Percentiles rank a stretch among this genome's conserved stretches.
These are phyloP conservation scores for Ametastegia equiseti DNA, from an alignment of 2,888 invertebrate species.

Conservation along the genomic window DNA sequence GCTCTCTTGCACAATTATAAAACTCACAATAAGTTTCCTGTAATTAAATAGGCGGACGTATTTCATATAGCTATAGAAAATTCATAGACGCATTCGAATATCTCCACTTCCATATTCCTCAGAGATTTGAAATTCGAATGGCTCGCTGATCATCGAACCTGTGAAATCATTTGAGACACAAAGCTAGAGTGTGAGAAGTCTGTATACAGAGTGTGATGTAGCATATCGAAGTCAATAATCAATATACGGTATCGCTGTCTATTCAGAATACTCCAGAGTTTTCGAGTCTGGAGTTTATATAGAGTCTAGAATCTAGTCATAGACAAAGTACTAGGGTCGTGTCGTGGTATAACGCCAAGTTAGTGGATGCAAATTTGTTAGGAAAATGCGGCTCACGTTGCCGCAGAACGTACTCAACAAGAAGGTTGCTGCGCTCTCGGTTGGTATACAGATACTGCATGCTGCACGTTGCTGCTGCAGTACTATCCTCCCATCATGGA, in stretches of 20 bases:
- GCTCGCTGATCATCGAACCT: neutral
- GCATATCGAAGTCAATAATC: conserved; percentile 7
- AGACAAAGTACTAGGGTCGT: conserved; percentile 7
- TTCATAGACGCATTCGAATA: neutral
- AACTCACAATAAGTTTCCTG: neutral
- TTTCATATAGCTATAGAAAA: neutral
- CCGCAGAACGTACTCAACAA: conserved; percentile 26
- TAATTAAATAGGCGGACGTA: neutral
- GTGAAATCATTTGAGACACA: neutral
- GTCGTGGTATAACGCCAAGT: conserved; percentile 17
- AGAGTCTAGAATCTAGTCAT: neutral
- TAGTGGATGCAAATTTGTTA: conserved; percentile 33
- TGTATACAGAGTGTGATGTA: neutral
- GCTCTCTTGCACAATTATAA: neutral
- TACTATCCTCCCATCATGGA: too few species aligned
- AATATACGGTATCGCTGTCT: conserved; percentile 31
- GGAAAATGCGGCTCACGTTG: conserved; percentile 27
- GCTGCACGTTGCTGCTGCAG: neutral
- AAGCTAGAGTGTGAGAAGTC: neutral
- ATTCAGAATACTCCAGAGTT: neutral
- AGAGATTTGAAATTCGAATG: neutral
- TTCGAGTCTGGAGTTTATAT: neutral
- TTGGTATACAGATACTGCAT: neutral
- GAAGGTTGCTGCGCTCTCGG: neutral
- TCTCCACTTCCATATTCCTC: neutral